These are phyloP conservation scores for Pocillopora grandis DNA, from an alignment of 92 coral and sea anemone species.

Conservation along the genomic window DNA sequence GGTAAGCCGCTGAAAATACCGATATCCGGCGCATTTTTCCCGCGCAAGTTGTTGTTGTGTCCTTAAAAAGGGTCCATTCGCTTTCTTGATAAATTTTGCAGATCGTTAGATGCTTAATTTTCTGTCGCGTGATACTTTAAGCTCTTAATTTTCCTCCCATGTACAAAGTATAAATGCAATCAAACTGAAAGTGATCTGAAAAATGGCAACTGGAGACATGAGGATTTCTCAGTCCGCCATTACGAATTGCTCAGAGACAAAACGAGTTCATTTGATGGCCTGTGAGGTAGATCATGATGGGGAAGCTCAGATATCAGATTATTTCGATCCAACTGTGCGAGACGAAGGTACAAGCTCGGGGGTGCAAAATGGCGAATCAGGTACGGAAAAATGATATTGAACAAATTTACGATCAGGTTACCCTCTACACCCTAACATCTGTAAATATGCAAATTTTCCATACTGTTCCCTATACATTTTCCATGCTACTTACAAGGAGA, in stretches of 20 bases:
- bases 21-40: conserved; percentile 13
- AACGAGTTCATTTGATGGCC: conserved; percentile 82
- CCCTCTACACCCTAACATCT: too few relatives aligned
- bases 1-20: conserved; percentile 23
- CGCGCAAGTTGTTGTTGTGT: conserved; percentile 18
- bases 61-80: too few relatives aligned
- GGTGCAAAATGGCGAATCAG: conserved; percentile 25
- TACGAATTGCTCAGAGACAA: conserved; percentile 49
- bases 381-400: not conserved
- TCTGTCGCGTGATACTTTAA: too few relatives aligned
- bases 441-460: too few relatives aligned
- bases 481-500: too few relatives aligned
- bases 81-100: too few relatives aligned
- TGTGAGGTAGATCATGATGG: conserved; percentile 90
- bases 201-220: conserved; percentile 36
- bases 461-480: too few relatives aligned
- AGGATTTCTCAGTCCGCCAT: conserved; percentile 24
- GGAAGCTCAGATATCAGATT: conserved; percentile 73
- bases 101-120: too few relatives aligned
- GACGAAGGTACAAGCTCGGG: conserved; percentile 40
- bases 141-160: too few relatives aligned
- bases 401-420: too few relatives aligned
- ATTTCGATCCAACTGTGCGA: conserved; percentile 71
- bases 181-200: not conserved
- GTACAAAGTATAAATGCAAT: not conserved